These are phyloP conservation scores for Neotragus pygmaeus DNA, from an alignment of 2,113 vertebrate genomes.

Conservation along the genomic window DNA sequence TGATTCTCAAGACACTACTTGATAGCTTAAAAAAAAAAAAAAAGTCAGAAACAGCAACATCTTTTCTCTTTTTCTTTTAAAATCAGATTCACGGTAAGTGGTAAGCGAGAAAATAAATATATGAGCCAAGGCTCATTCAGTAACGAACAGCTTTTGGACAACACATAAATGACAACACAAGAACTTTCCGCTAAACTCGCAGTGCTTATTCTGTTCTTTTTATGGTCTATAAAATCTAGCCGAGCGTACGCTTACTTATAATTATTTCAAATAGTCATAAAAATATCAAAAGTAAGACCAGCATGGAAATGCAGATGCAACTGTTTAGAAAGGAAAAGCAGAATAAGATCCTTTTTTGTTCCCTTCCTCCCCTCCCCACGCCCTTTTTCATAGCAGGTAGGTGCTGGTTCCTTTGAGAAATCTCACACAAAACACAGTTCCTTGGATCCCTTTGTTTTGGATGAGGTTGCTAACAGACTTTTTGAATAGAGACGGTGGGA, in stretches of 20 bases:
- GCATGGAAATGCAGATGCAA: not conserved
- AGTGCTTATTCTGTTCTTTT: slow-evolving; percentile 53
- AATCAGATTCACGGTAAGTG: slow-evolving; percentile 4
- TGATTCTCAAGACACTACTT: not conserved
- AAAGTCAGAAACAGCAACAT: not conserved
- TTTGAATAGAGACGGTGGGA: not conserved
- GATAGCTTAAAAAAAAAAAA: not conserved
- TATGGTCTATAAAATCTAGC: slow-evolving; percentile 60
- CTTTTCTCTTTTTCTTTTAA: not conserved
- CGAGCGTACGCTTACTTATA: slow-evolving; percentile 6
- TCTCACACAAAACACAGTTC: not conserved
- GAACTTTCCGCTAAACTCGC: slow-evolving; percentile 52
- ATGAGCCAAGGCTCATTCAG: not conserved
- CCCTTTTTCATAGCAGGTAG: not conserved
- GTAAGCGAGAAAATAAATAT: slow-evolving; percentile 22
- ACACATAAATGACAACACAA: not conserved
- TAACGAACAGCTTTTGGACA: not conserved
- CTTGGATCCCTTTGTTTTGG: not conserved
- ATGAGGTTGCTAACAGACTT: not conserved
- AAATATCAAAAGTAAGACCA: slow-evolving; percentile 56
- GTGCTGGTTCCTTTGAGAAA: not conserved
- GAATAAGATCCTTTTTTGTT: not conserved
- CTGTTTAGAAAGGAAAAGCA: not conserved
- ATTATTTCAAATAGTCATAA: slow-evolving; percentile 70
- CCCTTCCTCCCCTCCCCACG: fast-evolving